Conservation (phyloP, 2,113 vertebrate genomes). For the Sapayoa aenigma region DNA sequence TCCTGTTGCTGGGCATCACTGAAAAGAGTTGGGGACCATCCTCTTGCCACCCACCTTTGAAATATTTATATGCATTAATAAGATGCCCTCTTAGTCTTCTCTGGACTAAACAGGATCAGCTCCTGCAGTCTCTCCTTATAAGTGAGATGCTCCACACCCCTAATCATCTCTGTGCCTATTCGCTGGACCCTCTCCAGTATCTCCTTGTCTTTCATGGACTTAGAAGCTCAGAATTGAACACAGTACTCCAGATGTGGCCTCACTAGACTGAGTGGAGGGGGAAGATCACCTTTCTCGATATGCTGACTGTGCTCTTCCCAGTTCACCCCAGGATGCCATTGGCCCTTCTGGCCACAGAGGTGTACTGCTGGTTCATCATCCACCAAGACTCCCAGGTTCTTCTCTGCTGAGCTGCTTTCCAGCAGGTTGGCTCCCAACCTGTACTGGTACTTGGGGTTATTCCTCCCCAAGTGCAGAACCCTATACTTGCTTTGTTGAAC, state of each 20-base stretch:
- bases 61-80: not conserved
- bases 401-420: not conserved
- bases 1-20: not conserved
- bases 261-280: not conserved
- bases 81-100: not conserved
- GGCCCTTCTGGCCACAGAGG: not conserved
- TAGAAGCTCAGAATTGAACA: not conserved
- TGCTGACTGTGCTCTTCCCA: not conserved
- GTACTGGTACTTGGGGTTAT: not conserved
- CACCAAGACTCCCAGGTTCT: not conserved
- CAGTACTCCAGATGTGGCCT: no score
- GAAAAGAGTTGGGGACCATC: not conserved
- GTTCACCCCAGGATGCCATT: not conserved
- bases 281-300: not conserved
- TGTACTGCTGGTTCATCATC: not conserved
- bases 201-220: not conserved
- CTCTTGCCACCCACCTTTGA: not conserved
- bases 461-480: not conserved
- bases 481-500: not conserved
- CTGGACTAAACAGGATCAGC: not conserved
- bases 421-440: not conserved
- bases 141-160: not conserved
- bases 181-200: not conserved
- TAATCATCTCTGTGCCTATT: not conserved
- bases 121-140: not conserved